Percentiles rank a stretch among this genome's conserved stretches.
These are phyloP conservation scores for Phataginus tetradactyla DNA, from an alignment of 2,797 vertebrate species.

Conservation along the genomic window DNA sequence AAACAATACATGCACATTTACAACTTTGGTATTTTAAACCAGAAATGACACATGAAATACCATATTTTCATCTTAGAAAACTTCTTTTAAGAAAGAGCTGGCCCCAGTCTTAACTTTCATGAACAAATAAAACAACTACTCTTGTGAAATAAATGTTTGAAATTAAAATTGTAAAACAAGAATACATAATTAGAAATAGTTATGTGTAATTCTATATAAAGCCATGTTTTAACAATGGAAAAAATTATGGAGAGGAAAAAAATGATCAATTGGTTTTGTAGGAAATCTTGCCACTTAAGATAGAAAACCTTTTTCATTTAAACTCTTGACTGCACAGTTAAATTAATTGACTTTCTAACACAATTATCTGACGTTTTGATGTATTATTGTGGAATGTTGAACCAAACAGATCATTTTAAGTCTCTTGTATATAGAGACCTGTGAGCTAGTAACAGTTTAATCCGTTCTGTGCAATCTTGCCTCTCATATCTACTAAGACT, in stretches of 20 bases:
- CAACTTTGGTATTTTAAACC: background rate
- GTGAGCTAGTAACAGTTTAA: background rate
- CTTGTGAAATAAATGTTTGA: conserved; percentile 33
- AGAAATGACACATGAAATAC: background rate
- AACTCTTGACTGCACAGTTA: conserved; percentile 15
- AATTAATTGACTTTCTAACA: background rate
- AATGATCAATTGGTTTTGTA: background rate
- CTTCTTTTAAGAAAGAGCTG: background rate
- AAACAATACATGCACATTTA: background rate
- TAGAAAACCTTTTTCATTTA: conserved; percentile 3
- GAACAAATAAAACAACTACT: background rate
- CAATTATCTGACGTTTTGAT: background rate
- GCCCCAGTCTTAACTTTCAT: background rate
- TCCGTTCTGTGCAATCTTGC: background rate
- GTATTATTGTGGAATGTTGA: background rate
- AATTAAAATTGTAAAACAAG: background rate
- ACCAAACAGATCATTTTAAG: background rate
- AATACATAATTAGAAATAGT: background rate
- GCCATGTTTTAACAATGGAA: background rate
- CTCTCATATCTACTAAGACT: background rate
- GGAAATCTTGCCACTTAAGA: background rate
- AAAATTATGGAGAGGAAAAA: background rate
- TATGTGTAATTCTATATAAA: background rate
- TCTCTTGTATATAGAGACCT: background rate
- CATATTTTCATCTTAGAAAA: background rate